Conservation (phyloP, 2,888 invertebrate genomes). For the Gymnoscelis rufifasciata region DNA sequence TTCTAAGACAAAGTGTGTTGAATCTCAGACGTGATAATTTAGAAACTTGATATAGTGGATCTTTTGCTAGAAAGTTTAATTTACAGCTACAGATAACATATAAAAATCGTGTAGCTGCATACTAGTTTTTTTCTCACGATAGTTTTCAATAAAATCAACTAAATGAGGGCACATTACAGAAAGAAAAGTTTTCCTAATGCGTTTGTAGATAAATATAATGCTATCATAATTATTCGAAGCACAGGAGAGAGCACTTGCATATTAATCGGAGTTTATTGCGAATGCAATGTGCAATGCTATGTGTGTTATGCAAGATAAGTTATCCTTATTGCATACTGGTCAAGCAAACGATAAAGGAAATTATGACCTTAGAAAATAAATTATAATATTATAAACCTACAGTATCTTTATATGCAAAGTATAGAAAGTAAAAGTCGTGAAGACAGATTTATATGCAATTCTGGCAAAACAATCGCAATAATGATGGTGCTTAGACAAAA, state of each 20-base stretch:
- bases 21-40: constrained; percentile 24
- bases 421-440: constrained; percentile 15
- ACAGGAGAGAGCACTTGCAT: constrained; percentile 19
- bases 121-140: not conserved
- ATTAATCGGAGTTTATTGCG: constrained; percentile 19
- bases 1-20: constrained; percentile 36
- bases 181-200: not conserved
- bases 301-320: constrained; percentile 16
- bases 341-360: not conserved
- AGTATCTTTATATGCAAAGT: no score
- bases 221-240: constrained; percentile 18
- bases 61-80: constrained; percentile 24
- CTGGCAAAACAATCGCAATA: constrained; percentile 18
- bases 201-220: not conserved
- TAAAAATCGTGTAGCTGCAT: not conserved
- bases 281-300: constrained; percentile 26
- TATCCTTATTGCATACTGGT: constrained; percentile 15
- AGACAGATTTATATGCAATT: constrained; percentile 9
- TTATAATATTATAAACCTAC: no score
- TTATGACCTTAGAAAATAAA: constrained; percentile 5
- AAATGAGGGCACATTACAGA: not conserved
- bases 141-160: not conserved
- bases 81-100: constrained; percentile 14
- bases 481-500: constrained; percentile 19
- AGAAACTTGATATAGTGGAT: constrained; percentile 26